Evolutionary conservation across 2,888 invertebrate species (phyloP).

Genomic region (Mythimna lalbum): DNA sequence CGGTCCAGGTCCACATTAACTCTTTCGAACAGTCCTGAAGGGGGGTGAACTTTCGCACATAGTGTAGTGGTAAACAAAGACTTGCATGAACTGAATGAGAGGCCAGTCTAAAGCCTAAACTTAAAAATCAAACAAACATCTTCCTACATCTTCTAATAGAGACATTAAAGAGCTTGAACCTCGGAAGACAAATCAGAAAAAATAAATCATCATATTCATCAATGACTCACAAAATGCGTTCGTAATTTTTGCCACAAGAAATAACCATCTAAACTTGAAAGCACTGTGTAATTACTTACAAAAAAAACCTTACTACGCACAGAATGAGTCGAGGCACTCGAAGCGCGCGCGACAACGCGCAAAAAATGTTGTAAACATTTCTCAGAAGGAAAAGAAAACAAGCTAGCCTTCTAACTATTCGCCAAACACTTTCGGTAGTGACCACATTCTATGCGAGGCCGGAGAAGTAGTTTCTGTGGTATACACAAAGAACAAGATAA

Average conservation of each 20-base stretch:
- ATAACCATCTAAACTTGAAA: conserved; percentile 15
- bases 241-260: neutral
- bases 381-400: conserved; percentile 21
- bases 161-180: too few species aligned
- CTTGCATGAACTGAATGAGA: neutral
- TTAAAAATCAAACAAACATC: neutral
- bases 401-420: conserved; percentile 37
- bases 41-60: too few species aligned
- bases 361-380: conserved; percentile 49
- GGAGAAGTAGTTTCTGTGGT: neutral
- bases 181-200: too few species aligned
- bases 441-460: neutral
- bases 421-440: conserved; percentile 10
- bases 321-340: neutral
- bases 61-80: too few species aligned
- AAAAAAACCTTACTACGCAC: conserved; percentile 21
- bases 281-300: conserved; percentile 4
- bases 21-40: too few species aligned
- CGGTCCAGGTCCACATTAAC: too few species aligned
- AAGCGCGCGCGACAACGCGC: conserved; percentile 13
- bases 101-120: neutral
- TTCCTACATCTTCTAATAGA: too few species aligned
- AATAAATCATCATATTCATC: neutral
- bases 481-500: too few species aligned
- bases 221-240: neutral